Base-by-base conservation (phyloP, 2,113 vertebrate genomes). In the Nothoprocta perdicaria region DNA sequence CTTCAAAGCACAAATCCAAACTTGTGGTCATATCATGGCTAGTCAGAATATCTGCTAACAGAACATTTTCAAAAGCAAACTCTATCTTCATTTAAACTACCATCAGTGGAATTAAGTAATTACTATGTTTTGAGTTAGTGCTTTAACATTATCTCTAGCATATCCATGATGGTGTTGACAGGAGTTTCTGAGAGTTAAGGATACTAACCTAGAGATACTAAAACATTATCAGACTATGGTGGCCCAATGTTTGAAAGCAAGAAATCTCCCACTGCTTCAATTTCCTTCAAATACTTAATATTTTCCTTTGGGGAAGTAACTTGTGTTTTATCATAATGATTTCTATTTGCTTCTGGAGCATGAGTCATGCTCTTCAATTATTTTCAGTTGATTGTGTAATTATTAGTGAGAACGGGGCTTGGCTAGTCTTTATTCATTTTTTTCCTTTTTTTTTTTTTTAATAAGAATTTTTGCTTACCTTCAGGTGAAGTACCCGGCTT, bases 401-500 rank as follows among this genome's bases (percentile, higher is more conserved):
- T 96, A 94, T 80, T 69, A 75, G 38, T 33, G 52, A 90, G 57
- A 88, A 88, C 50, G 6, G 69, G 58, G 80, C 94, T 90, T 88
- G 41, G 76, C 26, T 63, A 40, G 43, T 80, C 71, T 94, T 71
- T 85, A 73, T 62, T 86, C 71, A 45, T 24, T 89, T 88, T 78
- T 31, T 35, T 53, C 38, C 12, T 71, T 72, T 72, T 53, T 60
- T 66, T 29, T 9, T 57, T 68, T 90, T 92, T 78, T 23, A 92
- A 86, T 65, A 78, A 85, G 75, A 86, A 73, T 74, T 88, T 89
- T 46, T 88, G 40, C 98, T 97, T 98, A 99, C 99, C 99, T 98
- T 99, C 99, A 55, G 99, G 99, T 95, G 98, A 97, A 87, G 99
- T 97, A 89, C 96, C 98, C 38, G 98, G 97, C 95, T 98, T 99